Percentiles rank a stretch among this genome's conserved stretches.
Conservation (phyloP, 2,888 invertebrate species). For the Tineola bisselliella region DNA sequence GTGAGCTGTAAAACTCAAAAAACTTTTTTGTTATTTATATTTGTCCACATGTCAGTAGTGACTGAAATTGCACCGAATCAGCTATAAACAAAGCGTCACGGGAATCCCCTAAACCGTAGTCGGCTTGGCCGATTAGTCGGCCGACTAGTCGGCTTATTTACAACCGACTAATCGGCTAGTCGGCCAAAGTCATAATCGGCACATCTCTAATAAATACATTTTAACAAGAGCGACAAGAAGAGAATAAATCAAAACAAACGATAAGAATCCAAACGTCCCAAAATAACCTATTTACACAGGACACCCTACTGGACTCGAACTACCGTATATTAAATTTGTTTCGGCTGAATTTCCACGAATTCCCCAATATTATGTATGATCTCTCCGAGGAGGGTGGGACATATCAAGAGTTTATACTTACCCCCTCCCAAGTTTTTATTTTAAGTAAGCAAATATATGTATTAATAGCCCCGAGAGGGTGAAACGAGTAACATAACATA, state of each 20-base stretch:
- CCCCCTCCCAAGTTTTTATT: background rate
- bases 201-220: no score
- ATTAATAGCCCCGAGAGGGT: background rate
- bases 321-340: constrained; percentile 57
- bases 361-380: constrained; percentile 49
- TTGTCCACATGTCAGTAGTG: no score
- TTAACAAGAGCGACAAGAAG: background rate
- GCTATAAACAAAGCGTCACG: no score
- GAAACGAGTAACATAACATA: background rate
- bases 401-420: background rate
- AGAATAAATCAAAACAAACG: background rate
- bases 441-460: background rate
- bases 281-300: constrained; percentile 5
- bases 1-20: no score
- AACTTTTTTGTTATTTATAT: no score
- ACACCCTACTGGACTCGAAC: constrained; percentile 1
- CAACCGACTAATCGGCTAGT: no score
- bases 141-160: no score
- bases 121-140: no score
- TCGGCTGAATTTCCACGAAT: constrained; percentile 37
- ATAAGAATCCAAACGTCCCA: background rate
- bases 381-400: constrained; percentile 15
- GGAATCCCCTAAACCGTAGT: no score
- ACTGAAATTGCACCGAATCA: no score
- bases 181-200: no score